Percentiles rank a stretch among this genome's conserved stretches.
phyloP scores from a whole-genome alignment of 2,888 invertebrate genomes.

The Parochlus steinenii region DNA sequence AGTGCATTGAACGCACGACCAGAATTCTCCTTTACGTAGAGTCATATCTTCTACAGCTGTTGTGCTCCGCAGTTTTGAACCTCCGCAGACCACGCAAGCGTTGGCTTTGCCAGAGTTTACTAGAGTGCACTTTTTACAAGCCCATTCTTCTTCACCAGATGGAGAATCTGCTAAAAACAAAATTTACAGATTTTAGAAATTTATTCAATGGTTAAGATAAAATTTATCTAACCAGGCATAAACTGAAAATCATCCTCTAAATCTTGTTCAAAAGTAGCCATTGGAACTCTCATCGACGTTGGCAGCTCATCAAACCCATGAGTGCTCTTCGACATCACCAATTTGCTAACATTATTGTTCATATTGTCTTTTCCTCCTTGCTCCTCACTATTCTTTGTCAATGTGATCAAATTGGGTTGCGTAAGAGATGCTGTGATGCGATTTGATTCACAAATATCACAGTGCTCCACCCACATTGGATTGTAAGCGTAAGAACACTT shows the following conservation, averaged over 20 bases:
- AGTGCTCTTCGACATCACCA: constrained; percentile 9
- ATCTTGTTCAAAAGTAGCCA: constrained; percentile 49
- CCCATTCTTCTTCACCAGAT: constrained; percentile 43
- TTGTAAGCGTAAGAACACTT: constrained; percentile 82
- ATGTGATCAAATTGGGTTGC: constrained; percentile 52
- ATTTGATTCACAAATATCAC: constrained; percentile 65
- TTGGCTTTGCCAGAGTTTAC: constrained; percentile 54
- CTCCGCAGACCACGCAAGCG: constrained; percentile 75
- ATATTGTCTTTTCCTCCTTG: constrained; percentile 7
- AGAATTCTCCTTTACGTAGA: constrained; percentile 52
- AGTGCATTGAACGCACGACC: constrained; percentile 69
- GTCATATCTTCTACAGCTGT: constrained; percentile 48
- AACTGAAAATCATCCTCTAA: constrained; percentile 52
- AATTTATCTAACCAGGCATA: constrained; percentile 33
- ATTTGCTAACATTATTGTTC: constrained; percentile 7
- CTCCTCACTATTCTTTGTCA: constrained; percentile 32
- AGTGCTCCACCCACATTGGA: constrained; percentile 59
- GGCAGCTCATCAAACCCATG: constrained; percentile 19
- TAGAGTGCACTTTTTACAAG: constrained; percentile 75
- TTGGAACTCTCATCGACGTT: constrained; percentile 36
- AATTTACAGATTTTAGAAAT: not conserved
- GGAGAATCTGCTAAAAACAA: constrained; percentile 10
- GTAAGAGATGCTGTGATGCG: constrained; percentile 24
- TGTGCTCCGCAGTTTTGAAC: constrained; percentile 58
- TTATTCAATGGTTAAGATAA: constrained; percentile 17